Conservation (phyloP, 2,888 invertebrate species). For the Litoditis marina region DNA sequence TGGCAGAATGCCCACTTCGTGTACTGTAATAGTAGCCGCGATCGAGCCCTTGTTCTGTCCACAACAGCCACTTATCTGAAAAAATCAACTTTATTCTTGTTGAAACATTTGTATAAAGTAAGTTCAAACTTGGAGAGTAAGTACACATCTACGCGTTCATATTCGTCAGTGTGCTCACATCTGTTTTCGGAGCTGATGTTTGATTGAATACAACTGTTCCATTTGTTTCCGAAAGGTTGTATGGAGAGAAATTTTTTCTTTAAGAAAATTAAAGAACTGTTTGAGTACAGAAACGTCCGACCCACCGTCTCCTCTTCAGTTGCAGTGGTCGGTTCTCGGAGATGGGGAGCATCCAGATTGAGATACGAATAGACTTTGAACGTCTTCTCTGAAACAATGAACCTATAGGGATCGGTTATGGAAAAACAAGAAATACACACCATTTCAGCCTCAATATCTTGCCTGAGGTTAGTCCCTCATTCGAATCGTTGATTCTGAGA, state of each 20-base stretch:
- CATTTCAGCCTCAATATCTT: no score
- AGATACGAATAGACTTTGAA: constrained; percentile 51
- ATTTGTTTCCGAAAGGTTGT: not conserved
- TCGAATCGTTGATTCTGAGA: no score
- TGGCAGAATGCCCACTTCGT: constrained; percentile 51
- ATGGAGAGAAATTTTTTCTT: not conserved
- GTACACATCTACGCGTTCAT: no score
- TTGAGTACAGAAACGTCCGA: not conserved
- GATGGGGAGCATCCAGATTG: constrained; percentile 58
- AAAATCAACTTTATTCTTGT: no score
- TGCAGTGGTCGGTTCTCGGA: constrained; percentile 41
- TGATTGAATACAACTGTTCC: no score
- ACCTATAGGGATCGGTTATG: not conserved
- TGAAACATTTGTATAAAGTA: no score
- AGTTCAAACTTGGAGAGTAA: no score
- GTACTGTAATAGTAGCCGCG: constrained; percentile 38
- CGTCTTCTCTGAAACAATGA: constrained; percentile 46
- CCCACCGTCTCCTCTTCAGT: constrained; percentile 48
- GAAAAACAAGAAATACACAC: not conserved
- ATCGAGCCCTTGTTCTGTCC: constrained; percentile 33
- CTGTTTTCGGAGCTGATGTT: no score
- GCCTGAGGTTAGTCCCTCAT: no score
- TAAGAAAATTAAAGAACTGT: not conserved
- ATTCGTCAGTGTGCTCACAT: no score
- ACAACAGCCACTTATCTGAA: constrained; percentile 40